phyloP scores from a whole-genome alignment of 2,888 invertebrate genomes.

The Acrobasis suavella region DNA sequence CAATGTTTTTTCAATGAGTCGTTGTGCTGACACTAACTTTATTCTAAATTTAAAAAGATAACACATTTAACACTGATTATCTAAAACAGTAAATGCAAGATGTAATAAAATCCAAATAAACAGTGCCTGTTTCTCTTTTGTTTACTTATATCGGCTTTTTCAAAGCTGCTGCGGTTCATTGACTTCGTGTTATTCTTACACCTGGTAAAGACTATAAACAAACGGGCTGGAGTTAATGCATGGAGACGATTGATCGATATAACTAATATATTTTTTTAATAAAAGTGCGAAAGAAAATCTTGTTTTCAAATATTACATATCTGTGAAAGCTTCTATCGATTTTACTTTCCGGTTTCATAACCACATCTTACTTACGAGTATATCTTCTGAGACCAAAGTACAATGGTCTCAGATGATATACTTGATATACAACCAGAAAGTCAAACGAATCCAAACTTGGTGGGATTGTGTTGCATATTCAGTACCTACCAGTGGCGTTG shows the following conservation, averaged over 20 bases:
- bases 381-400: too few relatives aligned
- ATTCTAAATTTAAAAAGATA: not conserved
- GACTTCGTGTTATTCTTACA: slow-evolving; percentile 43
- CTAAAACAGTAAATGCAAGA: slow-evolving; percentile 11
- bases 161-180: slow-evolving; percentile 72
- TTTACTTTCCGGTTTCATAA: too few relatives aligned
- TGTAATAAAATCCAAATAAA: slow-evolving; percentile 26
- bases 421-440: too few relatives aligned
- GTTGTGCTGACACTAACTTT: slow-evolving; percentile 25
- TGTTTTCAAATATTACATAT: too few relatives aligned
- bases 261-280: slow-evolving; percentile 1
- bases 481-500: too few relatives aligned
- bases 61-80: slow-evolving; percentile 11
- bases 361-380: too few relatives aligned
- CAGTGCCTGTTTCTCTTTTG: slow-evolving; percentile 34
- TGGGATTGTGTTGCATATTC: too few relatives aligned
- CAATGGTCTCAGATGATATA: too few relatives aligned
- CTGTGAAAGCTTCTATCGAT: too few relatives aligned
- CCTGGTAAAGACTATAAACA: slow-evolving; percentile 7
- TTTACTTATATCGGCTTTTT: slow-evolving; percentile 58
- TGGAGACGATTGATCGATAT: slow-evolving; percentile 1
- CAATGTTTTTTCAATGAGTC: not conserved
- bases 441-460: too few relatives aligned
- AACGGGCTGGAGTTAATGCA: slow-evolving; percentile 1
- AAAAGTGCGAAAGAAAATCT: too few relatives aligned